Evolutionary conservation across 2,888 invertebrate species (phyloP).

Genomic region (Ischnus inquisitorius): DNA sequence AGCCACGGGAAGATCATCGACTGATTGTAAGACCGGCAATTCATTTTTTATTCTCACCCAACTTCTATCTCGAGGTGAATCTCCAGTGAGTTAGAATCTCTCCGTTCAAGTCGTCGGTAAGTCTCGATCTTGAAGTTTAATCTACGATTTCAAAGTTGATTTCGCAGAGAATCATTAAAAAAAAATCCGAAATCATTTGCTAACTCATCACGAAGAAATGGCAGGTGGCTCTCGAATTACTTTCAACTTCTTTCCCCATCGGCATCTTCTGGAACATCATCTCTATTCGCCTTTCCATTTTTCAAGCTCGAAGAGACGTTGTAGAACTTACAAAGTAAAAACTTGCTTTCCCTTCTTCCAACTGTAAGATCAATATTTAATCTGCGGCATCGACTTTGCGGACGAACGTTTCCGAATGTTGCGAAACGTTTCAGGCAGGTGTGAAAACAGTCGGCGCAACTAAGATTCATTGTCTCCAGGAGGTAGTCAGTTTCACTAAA

Average conservation of each 20-base stretch:
- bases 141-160: background rate
- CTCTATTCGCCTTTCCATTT: constrained; percentile 18
- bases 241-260: background rate
- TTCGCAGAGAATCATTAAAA: background rate
- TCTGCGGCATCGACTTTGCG: constrained; percentile 22
- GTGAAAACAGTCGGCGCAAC: constrained; percentile 71
- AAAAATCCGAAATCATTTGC: background rate
- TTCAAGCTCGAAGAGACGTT: background rate
- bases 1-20: constrained; percentile 19
- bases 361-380: constrained; percentile 62
- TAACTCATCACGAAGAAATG: background rate
- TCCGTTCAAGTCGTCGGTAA: background rate
- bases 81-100: background rate
- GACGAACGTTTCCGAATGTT: constrained; percentile 46
- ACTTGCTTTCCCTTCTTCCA: constrained; percentile 24
- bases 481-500: too few relatives aligned
- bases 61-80: background rate
- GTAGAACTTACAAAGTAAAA: constrained; percentile 1
- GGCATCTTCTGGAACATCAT: constrained; percentile 26
- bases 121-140: background rate
- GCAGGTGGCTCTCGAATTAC: background rate
- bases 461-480: constrained; percentile 71
- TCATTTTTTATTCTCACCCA: background rate
- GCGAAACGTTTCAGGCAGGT: constrained; percentile 74
- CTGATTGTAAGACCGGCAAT: background rate